phyloP scores from a whole-genome alignment of 2,113 vertebrate genomes.

The Myodes glareolus region DNA sequence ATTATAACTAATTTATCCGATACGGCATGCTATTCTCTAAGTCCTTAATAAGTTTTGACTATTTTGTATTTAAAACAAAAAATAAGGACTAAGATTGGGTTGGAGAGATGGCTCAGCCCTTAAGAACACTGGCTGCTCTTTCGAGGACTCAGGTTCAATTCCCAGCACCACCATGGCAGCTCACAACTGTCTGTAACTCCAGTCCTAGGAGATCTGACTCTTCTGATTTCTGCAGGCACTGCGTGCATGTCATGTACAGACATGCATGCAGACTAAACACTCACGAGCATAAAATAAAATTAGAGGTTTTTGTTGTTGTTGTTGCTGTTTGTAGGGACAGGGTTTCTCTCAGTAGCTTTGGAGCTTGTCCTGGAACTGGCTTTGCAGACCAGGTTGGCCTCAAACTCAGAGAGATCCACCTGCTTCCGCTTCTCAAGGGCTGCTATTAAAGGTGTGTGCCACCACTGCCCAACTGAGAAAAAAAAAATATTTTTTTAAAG shows the following conservation, averaged over 20 bases:
- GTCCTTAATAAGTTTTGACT: neutral
- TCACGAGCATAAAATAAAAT: neutral
- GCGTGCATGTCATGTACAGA: neutral
- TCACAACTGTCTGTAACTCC: neutral
- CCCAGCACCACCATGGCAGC: neutral
- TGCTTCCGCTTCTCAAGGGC: no score
- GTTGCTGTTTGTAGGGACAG: no score
- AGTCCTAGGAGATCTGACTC: neutral
- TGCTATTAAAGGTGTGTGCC: no score
- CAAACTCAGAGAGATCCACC: no score
- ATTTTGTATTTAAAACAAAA: slow-evolving; percentile 7
- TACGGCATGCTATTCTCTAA: neutral
- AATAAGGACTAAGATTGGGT: neutral
- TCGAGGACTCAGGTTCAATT: neutral
- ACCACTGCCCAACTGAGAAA: no score
- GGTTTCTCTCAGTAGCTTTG: no score
- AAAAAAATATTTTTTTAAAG: neutral
- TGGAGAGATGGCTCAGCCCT: neutral
- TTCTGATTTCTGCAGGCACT: neutral
- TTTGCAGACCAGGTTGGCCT: no score
- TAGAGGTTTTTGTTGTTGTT: no score
- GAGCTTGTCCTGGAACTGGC: no score
- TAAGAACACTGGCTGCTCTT: neutral
- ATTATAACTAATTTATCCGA: neutral
- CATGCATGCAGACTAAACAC: neutral